Percentiles rank a stretch among this genome's conserved stretches.
These are phyloP conservation scores for Emydura subglobosa DNA, from an alignment of 2,113 vertebrate genomes.

Conservation along the genomic window DNA sequence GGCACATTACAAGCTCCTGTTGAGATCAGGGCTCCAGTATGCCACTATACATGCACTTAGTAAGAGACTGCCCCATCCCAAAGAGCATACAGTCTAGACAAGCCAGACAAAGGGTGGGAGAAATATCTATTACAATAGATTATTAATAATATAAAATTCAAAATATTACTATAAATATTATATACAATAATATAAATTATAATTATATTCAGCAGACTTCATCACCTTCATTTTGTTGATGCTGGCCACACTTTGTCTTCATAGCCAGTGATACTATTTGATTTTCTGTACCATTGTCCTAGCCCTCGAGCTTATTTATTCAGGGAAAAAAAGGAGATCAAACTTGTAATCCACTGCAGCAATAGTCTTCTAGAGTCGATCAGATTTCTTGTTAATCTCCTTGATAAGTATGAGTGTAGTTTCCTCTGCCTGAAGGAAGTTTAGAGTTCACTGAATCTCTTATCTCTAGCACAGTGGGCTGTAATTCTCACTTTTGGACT, in stretches of 20 bases:
- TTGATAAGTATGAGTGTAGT: conserved; percentile 61
- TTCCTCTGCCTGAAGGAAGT: conserved; percentile 56
- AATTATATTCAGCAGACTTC: not conserved
- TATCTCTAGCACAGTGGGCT: conserved; percentile 4
- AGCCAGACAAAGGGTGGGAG: not conserved
- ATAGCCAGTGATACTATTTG: conserved; percentile 45
- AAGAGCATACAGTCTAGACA: conserved; percentile 40
- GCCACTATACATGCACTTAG: not conserved
- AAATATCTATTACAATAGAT: not conserved
- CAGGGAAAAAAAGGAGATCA: conserved; percentile 63
- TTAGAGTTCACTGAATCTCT: conserved; percentile 49
- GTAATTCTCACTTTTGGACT: conserved; percentile 57
- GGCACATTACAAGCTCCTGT: not conserved
- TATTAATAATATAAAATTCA: not conserved
- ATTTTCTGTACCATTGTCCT: conserved; percentile 57
- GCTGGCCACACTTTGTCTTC: conserved; percentile 45
- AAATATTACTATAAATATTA: not conserved
- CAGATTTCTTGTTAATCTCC: conserved; percentile 73
- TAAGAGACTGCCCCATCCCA: not conserved
- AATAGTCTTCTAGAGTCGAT: conserved; percentile 69
- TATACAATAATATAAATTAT: not conserved
- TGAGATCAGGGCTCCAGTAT: not conserved
- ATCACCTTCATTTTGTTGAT: conserved; percentile 45
- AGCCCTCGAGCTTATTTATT: conserved; percentile 70
- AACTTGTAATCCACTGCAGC: conserved; percentile 74